Percentiles rank a stretch among this genome's conserved stretches.
Conservation (phyloP, 2,797 vertebrate species). For the Argya squamiceps region DNA sequence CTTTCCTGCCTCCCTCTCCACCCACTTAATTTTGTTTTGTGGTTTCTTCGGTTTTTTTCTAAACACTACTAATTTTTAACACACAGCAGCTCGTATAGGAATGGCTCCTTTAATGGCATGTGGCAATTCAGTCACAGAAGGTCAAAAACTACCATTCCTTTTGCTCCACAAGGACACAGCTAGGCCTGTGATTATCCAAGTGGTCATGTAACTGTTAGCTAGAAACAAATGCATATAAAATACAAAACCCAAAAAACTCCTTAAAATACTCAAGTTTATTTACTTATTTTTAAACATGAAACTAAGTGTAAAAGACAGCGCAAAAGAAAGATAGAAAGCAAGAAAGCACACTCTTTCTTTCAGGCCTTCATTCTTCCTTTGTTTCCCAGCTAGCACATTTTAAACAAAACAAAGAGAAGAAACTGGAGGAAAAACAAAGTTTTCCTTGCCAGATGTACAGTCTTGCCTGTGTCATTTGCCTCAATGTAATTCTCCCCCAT, state of each 20-base stretch:
- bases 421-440: not conserved
- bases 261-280: not conserved
- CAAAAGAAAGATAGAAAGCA: not conserved
- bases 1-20: not conserved
- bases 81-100: not conserved
- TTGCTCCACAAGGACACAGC: not conserved
- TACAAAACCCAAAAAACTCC: not conserved
- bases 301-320: not conserved
- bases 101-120: fast-evolving
- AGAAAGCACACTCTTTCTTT: not conserved
- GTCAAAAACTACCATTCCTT: not conserved
- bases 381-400: not conserved
- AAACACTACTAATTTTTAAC: not conserved
- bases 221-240: not conserved
- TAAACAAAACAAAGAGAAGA: not conserved
- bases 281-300: not conserved
- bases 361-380: not conserved
- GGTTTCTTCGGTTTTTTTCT: not conserved
- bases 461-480: not conserved
- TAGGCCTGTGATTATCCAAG: not conserved
- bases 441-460: not conserved
- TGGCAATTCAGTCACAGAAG: not conserved
- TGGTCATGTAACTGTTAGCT: not conserved
- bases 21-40: not conserved
- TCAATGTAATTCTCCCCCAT: not conserved